Evolutionary conservation across 2,797 vertebrate species (phyloP).

Genomic region (Eutrigla gurnardus): DNA sequence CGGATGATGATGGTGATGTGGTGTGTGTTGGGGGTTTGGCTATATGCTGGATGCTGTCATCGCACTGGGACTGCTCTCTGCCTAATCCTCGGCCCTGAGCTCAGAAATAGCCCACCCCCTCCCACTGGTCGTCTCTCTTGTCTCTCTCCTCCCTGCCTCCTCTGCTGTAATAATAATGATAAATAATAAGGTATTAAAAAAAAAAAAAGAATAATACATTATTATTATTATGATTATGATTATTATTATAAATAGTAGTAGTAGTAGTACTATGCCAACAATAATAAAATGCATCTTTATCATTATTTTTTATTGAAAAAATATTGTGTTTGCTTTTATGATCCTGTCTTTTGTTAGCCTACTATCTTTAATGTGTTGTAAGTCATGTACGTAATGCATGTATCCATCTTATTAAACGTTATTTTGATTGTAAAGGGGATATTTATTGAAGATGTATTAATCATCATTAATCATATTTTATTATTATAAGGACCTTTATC

Average conservation of each 20-base stretch:
- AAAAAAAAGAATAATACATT: no score
- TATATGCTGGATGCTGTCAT: slow-evolving; percentile 86
- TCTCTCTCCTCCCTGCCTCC: slow-evolving; percentile 50
- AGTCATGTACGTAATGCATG: neutral
- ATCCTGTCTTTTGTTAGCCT: neutral
- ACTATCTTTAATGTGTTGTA: neutral
- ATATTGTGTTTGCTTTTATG: neutral
- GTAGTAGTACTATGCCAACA: no score
- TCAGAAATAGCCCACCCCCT: slow-evolving; percentile 72
- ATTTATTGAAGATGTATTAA: no score
- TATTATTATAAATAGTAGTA: no score
- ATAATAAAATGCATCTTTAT: neutral
- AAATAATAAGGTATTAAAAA: no score
- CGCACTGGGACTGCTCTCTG: slow-evolving; percentile 75
- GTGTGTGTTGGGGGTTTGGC: slow-evolving; percentile 61
- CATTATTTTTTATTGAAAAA: neutral
- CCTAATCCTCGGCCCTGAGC: slow-evolving; percentile 84
- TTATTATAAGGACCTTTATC: neutral
- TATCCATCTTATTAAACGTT: neutral
- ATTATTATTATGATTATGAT: no score
- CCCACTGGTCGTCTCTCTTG: slow-evolving; percentile 46
- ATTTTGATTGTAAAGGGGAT: neutral
- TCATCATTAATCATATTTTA: no score
- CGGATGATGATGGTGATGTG: slow-evolving; percentile 69
- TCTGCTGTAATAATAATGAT: slow-evolving; percentile 46